Evolutionary conservation across 2,113 vertebrate genomes (phyloP).

Genomic region (Zapornia atra): DNA sequence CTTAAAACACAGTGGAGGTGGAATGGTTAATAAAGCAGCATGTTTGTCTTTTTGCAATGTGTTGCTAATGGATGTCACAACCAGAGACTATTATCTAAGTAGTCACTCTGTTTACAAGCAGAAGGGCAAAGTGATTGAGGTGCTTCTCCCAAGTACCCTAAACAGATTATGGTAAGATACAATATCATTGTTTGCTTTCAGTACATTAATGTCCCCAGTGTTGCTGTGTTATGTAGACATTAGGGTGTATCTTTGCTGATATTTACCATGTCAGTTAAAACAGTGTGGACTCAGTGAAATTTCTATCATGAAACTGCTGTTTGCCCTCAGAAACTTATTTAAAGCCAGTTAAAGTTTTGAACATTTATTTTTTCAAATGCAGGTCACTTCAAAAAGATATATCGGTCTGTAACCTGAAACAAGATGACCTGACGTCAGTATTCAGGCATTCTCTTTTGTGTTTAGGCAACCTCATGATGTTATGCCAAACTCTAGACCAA

Average conservation of each 20-base stretch:
- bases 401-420: conserved; percentile 26
- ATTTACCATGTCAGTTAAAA: neutral
- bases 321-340: neutral
- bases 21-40: neutral
- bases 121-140: neutral
- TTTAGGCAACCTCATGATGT: neutral
- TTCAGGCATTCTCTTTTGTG: neutral
- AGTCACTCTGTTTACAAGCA: neutral
- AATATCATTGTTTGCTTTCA: neutral
- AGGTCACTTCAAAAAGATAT: neutral
- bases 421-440: neutral
- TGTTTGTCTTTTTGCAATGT: neutral
- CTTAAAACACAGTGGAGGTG: neutral
- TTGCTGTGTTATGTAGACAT: neutral
- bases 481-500: neutral
- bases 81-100: neutral
- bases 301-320: neutral
- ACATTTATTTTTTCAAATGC: neutral
- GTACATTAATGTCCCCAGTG: neutral
- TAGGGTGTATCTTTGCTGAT: neutral
- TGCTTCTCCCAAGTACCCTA: neutral
- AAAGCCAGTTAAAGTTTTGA: neutral
- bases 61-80: conserved; percentile 7
- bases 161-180: neutral
- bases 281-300: neutral